Base-by-base conservation (phyloP, 2,888 invertebrate species). In the Capitulum mitella region DNA sequence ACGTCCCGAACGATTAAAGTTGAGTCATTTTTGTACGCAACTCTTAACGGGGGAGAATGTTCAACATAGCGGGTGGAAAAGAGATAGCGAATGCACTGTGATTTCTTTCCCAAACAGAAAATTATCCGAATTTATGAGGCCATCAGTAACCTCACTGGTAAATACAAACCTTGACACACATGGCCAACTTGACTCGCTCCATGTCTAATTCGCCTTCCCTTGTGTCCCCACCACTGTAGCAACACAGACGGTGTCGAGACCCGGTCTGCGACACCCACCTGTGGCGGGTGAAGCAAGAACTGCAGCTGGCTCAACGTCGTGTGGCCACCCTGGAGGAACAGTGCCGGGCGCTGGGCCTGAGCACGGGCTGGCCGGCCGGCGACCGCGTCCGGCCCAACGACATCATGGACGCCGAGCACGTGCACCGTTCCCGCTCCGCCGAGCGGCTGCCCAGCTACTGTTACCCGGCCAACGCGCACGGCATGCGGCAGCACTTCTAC, bases 241-340 rank as follows among this genome's bases (percentile, higher is more conserved):
- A 12, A 8, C 16, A 10, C 2, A 64, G 51, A 8, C 54, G 58
- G 70, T 81, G 86, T 82, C 85, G 85, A 79, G 86, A 87, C 81
- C 85, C 84, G 1, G 79, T 83, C 43, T 83, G 83, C 81, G 84
- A 82, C 80, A 79, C 80, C 80, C 84, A 82, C 79, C 88, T 95
- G 82, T 95, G 95, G 95, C 94, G 95, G 84, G 93, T 94, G 77
- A 92, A 93, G 83, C 92, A 95, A 85, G 95, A 97, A 85, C 89
- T 97, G 83, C 95, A 95, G 85, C 90, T 95, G 86, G 93, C 95
- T 0, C 89, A 92, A 83, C 88, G 94, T 83, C 90, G 93, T 84
- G 93, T 95, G 83, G 90, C 93, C 80, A 93, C 95, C 85, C 87
- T 97, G 84, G 93, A 95, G 84, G 93, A 92, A 85, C 92, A 93